Evolutionary conservation across 2,797 vertebrate species (phyloP).

Genomic region (Anableps anableps): DNA sequence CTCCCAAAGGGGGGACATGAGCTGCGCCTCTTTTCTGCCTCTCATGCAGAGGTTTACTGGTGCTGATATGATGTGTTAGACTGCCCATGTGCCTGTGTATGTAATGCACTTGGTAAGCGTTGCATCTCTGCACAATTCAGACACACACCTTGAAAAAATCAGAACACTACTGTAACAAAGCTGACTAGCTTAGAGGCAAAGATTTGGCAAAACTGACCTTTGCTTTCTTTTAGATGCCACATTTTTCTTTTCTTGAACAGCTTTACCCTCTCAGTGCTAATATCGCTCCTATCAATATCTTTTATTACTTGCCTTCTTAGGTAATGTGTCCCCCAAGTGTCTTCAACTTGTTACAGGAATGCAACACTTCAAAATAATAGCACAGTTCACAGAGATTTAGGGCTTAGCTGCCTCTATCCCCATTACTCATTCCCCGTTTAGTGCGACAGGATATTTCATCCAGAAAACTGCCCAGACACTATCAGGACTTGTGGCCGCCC

Average conservation of each 20-base stretch:
- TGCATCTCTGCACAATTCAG: conserved; percentile 9
- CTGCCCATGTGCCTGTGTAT: neutral
- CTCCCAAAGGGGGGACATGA: neutral
- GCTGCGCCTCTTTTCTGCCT: too few relatives aligned
- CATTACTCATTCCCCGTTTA: conserved; percentile 59
- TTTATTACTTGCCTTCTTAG: conserved; percentile 20
- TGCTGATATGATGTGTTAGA: too few relatives aligned
- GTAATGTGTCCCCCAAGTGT: neutral
- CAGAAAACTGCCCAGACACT: conserved; percentile 18
- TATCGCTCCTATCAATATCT: conserved; percentile 12
- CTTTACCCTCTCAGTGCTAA: neutral
- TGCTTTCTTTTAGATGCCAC: neutral
- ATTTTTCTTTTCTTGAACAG: neutral
- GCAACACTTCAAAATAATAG: conserved; percentile 27
- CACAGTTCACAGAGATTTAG: conserved; percentile 25
- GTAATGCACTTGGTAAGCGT: conserved; percentile 5
- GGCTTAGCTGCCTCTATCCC: conserved; percentile 18
- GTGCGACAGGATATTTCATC: conserved; percentile 31
- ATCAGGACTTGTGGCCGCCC: conserved; percentile 42
- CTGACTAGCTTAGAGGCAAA: too few relatives aligned
- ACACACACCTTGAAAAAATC: neutral
- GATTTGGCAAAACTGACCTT: neutral
- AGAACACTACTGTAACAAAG: neutral
- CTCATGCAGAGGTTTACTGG: too few relatives aligned
- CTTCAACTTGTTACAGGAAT: conserved; percentile 18